Conservation (phyloP, 2,797 vertebrate species). For the Eptatretus atami region DNA sequence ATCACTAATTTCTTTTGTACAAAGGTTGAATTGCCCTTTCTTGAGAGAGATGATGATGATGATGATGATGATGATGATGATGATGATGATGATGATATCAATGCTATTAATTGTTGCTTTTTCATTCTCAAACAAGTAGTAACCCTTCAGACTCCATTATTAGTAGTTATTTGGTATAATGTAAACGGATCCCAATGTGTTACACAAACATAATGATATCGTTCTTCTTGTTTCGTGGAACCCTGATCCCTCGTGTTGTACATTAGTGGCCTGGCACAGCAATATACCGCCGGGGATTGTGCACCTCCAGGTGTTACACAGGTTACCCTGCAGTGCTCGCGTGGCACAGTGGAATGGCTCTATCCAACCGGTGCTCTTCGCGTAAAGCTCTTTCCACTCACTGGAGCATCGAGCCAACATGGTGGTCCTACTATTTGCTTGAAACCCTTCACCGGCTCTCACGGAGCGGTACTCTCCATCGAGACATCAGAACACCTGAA, state of each 20-base stretch:
- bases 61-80: too few species aligned
- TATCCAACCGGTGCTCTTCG: slow-evolving; percentile 23
- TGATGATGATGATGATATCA: too few species aligned
- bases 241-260: not conserved
- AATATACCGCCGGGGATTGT: not conserved
- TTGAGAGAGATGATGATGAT: too few species aligned
- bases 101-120: too few species aligned
- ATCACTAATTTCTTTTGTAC: too few species aligned
- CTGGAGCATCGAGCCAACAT: slow-evolving; percentile 12
- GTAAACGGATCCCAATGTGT: too few species aligned
- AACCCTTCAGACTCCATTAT: too few species aligned
- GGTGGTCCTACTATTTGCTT: slow-evolving; percentile 18
- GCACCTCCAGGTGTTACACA: slow-evolving; percentile 17
- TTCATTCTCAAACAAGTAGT: too few species aligned
- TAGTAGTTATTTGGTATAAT: too few species aligned
- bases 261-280: not conserved
- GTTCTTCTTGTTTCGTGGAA: too few species aligned
- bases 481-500: slow-evolving; percentile 13
- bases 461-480: slow-evolving; percentile 21
- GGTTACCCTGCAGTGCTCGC: slow-evolving; percentile 25
- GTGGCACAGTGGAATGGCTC: slow-evolving; percentile 25
- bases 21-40: too few species aligned
- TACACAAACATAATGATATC: too few species aligned
- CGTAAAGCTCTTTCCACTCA: slow-evolving; percentile 22
- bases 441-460: slow-evolving; percentile 17